Percentiles rank a stretch among this genome's conserved stretches.
These are phyloP conservation scores for Blastobasis lacticolella DNA, from an alignment of 2,888 invertebrate species.

Conservation along the genomic window DNA sequence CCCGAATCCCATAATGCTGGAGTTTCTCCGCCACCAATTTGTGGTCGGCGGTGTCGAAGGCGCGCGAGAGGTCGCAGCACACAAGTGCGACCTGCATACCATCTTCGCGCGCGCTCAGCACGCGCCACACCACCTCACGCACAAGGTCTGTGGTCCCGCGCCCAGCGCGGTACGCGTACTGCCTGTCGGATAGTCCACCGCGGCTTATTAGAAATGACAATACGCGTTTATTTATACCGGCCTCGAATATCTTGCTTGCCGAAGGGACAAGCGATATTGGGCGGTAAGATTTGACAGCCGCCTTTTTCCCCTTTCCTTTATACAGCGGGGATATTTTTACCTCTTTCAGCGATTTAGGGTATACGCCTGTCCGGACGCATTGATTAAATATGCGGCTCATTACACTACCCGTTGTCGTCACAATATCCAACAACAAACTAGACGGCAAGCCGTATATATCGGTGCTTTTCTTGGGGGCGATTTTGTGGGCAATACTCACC, in stretches of 20 bases:
- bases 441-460: slow-evolving; percentile 1
- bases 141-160: slow-evolving; percentile 1
- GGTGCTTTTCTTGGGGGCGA: neutral
- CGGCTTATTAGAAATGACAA: neutral
- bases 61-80: too few species aligned
- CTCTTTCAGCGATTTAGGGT: neutral
- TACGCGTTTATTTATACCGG: neutral
- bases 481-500: neutral
- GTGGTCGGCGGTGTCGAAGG: neutral
- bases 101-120: too few species aligned
- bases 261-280: neutral
- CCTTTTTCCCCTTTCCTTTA: neutral
- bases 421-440: neutral
- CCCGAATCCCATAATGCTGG: too few species aligned
- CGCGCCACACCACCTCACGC: slow-evolving; percentile 4
- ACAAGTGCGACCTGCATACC: too few species aligned
- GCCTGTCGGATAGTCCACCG: neutral
- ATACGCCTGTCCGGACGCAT: neutral
- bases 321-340: neutral
- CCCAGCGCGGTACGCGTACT: slow-evolving; percentile 1
- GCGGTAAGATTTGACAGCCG: neutral
- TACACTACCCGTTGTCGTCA: neutral
- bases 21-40: too few species aligned
- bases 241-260: neutral
- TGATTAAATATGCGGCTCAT: neutral